Evolutionary conservation across 2,113 vertebrate genomes (phyloP).

Genomic region (Aythya baeri): DNA sequence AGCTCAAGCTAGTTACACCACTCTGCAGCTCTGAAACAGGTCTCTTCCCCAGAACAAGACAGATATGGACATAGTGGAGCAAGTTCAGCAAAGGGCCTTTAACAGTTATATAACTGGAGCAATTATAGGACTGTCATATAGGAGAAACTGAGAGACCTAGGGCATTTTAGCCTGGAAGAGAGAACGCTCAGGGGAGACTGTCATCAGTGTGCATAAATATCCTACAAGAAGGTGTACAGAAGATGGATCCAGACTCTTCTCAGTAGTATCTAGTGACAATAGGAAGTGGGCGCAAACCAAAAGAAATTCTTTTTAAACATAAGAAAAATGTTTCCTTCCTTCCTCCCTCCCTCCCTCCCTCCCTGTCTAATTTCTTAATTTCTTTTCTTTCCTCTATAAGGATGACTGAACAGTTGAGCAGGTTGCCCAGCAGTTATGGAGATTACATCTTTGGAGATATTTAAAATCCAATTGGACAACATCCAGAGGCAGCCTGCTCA

Average conservation of each 20-base stretch:
- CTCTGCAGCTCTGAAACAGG: background rate
- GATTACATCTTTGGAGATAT: background rate
- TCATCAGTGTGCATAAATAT: background rate
- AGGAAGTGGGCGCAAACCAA: background rate
- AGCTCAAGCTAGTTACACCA: background rate
- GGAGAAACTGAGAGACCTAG: background rate
- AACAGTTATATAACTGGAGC: background rate
- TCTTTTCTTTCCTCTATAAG: background rate
- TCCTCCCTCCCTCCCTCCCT: no score
- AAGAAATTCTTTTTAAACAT: background rate
- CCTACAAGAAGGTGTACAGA: background rate
- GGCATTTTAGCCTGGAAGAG: background rate
- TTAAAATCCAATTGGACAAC: background rate
- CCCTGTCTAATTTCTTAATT: no score
- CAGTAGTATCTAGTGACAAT: background rate
- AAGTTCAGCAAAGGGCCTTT: background rate
- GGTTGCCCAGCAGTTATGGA: background rate
- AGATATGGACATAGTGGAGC: background rate
- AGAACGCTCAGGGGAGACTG: background rate
- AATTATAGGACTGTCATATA: background rate
- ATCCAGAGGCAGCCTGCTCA: background rate
- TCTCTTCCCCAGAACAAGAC: background rate
- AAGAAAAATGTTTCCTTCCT: background rate
- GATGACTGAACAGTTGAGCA: background rate
- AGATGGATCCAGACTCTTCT: background rate